These are phyloP conservation scores for Chloropsis cyanopogon DNA, from an alignment of 2,113 vertebrate species.

Conservation along the genomic window DNA sequence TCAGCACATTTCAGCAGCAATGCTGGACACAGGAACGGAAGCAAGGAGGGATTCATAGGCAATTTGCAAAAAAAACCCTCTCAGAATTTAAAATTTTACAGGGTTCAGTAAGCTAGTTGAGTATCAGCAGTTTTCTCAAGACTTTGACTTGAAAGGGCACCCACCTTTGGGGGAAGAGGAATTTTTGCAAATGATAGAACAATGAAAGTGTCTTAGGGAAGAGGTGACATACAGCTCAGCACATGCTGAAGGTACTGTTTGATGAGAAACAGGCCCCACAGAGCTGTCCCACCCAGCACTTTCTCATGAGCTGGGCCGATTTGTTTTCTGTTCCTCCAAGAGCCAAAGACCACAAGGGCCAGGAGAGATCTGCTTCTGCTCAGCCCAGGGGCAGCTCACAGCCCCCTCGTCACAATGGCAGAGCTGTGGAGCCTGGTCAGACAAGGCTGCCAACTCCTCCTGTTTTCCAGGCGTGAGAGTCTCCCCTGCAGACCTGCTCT, in stretches of 20 bases:
- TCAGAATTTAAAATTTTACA: background rate
- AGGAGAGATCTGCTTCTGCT: slow-evolving; percentile 15
- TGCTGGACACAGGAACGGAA: background rate
- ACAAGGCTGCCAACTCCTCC: background rate
- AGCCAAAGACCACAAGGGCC: background rate
- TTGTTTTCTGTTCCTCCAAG: background rate
- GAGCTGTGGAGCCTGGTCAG: rapidly evolving
- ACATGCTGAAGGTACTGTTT: background rate
- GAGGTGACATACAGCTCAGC: background rate
- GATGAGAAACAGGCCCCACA: background rate
- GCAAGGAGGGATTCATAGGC: background rate
- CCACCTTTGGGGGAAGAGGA: background rate
- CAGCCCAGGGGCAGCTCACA: background rate
- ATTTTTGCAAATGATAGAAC: background rate
- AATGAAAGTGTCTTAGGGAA: background rate
- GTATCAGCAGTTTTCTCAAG: background rate
- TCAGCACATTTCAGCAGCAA: background rate
- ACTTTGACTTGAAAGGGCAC: background rate
- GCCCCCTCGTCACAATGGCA: background rate
- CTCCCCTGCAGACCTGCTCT: background rate
- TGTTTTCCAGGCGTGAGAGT: background rate
- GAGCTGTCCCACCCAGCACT: background rate
- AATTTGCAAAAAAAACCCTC: background rate
- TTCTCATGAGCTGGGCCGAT: background rate
- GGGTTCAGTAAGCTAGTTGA: background rate